Evolutionary conservation across 2,888 invertebrate species (phyloP), one percentile per base, ranked within the genome.

Genomic region (Neoascia interrupta): DNA sequence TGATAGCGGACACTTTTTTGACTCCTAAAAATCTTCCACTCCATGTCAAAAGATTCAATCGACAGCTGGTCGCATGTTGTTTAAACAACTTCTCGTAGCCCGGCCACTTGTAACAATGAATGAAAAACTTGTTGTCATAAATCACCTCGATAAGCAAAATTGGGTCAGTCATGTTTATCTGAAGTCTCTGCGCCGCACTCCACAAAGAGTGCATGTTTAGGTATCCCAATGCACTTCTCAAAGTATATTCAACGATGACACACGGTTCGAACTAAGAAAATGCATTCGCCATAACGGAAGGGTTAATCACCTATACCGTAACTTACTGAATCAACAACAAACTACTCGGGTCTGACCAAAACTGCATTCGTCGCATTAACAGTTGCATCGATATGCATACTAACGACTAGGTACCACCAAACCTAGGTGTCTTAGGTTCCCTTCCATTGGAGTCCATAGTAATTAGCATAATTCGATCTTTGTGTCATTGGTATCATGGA

Each of bases 381-480:
- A 47, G 54, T 43, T 60, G 60, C 58, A 60, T 31, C 69, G 60
- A 43, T 43, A 51, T 69, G 69, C 19, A 69, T 69, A 69, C 69
- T 60, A 69, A 69, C 60, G 60, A 69, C 34, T 51, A 41, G 26
- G 10, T 37, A 21, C 45, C 6, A 36, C 34, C 34, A 21, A 45
- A 34, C 21, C 19, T 21, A 34, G 41, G 10, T 6, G 13, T n/a
- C 23, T 36, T 1, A 31, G 4, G 23, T 18, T 5, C 8, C 8
- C 5, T 16, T 47, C 3, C 15, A 23, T 5, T 54, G 21, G 36
- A 23, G 15, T 15, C 23, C 34, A 49, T 15, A 56, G 51, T 53
- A 76, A 76, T 76, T 76, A 76, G 70, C 75, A 76, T 76, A 64
- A 58, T 53, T 39, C 18, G 47, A 74, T 51, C 43, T 75, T 56